Base-by-base conservation (phyloP, 2,113 vertebrate genomes). In the Empidonax traillii region DNA sequence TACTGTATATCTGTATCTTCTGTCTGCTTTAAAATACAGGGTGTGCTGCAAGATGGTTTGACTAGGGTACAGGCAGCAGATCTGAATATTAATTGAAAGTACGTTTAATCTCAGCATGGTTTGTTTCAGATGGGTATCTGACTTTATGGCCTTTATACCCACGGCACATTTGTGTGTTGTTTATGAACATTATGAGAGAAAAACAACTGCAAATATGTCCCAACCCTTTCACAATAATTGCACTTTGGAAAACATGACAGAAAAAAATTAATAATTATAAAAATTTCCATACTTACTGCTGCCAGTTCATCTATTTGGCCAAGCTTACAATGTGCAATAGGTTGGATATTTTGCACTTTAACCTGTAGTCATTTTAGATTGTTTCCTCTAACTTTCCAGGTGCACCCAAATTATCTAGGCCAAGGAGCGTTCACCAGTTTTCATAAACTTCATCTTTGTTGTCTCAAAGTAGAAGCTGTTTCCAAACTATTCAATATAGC, bases 391-490 rank as follows among this genome's bases (percentile, higher is more conserved):
- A 49, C n/a, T 84, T 69, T 56, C n/a, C 52, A 47, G 35, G 10
- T n/a, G 31, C 35, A 56, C 17, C 11, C 59, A 74, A 83, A 85
- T 93, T 77, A 73, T 21, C 33, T 39, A 87, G 58, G 55, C 58
- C 46, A 78, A 53, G 17, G 47, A 74, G 30, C 6, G 6, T 59
- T 83, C 52, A 24, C 52, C 87, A 20, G 47, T 84, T 93, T 91
- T 92, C 47, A 49, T 92, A 83, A 89, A 68, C 80, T 44, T 18
- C 6, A 35, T 78, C n/a, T 78, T 22, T 77, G 56, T 85, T 89
- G 43, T 79, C 75, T 96, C 46, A 65, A 51, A 93, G 89, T 6
- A 71, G 71, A 90, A 87, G 37, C 66, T 85, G 46, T 95, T 94
- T 82, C 63, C 93, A 91, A 72, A 63, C 46, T n/a, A 31, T 52